phyloP scores from a whole-genome alignment of 2,888 invertebrate genomes.

The Alcis repandata region DNA sequence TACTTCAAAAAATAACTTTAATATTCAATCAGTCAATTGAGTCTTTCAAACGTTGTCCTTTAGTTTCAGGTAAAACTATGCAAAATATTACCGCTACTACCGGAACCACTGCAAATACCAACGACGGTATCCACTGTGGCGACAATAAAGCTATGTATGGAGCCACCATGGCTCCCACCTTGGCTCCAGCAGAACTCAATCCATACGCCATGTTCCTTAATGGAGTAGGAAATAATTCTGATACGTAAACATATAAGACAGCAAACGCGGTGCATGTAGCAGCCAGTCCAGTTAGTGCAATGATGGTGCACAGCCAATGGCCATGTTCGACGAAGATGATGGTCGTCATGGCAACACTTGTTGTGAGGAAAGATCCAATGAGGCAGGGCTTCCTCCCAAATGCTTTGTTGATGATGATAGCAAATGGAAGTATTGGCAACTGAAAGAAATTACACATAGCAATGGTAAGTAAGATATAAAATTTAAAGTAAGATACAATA shows the following conservation, averaged over 20 bases:
- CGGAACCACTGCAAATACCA: slow-evolving; percentile 60
- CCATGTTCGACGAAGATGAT: slow-evolving; percentile 58
- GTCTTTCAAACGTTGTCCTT: slow-evolving; percentile 61
- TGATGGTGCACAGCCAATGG: slow-evolving; percentile 53
- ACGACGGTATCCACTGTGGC: slow-evolving; percentile 66
- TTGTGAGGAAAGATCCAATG: slow-evolving; percentile 47
- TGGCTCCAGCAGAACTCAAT: slow-evolving; percentile 58
- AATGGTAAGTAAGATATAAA: not conserved
- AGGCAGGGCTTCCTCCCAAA: slow-evolving; percentile 58
- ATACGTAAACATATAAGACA: slow-evolving; percentile 59
- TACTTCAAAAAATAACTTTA: too few relatives aligned
- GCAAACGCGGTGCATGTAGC: slow-evolving; percentile 54
- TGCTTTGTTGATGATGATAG: slow-evolving; percentile 58
- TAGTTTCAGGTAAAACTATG: slow-evolving; percentile 65
- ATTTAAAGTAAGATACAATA: slow-evolving; percentile 3
- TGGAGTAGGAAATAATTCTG: slow-evolving; percentile 69
- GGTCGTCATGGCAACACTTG: slow-evolving; percentile 55
- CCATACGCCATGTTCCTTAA: slow-evolving; percentile 67
- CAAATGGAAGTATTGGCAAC: slow-evolving; percentile 58
- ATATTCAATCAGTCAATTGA: slow-evolving; percentile 40
- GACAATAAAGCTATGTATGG: slow-evolving; percentile 62
- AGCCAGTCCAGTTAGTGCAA: slow-evolving; percentile 60
- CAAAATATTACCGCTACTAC: slow-evolving; percentile 56
- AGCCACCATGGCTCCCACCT: slow-evolving; percentile 64
- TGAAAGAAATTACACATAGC: slow-evolving; percentile 49